Conservation (phyloP, 2,113 vertebrate genomes). For the Columbina picui region DNA sequence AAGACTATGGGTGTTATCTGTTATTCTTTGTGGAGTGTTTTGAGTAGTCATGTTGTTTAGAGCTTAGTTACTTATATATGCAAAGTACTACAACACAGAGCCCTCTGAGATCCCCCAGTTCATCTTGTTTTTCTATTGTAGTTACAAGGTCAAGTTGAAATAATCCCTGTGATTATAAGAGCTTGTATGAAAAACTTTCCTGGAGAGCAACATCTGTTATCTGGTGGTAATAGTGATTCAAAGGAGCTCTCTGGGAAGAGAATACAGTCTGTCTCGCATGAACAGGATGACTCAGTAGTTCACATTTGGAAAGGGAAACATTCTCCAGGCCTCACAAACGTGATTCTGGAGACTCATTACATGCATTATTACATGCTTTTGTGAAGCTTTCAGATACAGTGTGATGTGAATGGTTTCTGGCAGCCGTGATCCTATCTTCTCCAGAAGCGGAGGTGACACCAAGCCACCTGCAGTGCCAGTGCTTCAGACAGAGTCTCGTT, state of each 20-base stretch:
- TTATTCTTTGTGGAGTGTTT: not conserved
- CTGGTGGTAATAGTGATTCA: conserved; percentile 37
- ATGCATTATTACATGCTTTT: not conserved
- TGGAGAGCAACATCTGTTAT: conserved; percentile 70
- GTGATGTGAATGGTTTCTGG: not conserved
- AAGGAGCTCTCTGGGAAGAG: conserved; percentile 54
- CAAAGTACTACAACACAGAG: not conserved
- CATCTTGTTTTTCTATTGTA: not conserved
- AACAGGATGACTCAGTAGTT: conserved; percentile 54
- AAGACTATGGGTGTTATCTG: not conserved
- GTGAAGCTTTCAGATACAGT: not conserved
- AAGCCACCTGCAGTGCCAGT: not conserved
- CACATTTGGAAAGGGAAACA: conserved; percentile 24
- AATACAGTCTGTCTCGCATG: conserved; percentile 35
- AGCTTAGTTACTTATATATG: not conserved
- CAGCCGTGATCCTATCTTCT: not conserved
- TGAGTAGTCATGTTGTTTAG: not conserved
- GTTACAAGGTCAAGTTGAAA: conserved; percentile 40
- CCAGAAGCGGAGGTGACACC: not conserved
- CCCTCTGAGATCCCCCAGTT: not conserved
- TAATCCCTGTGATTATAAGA: conserved; percentile 11
- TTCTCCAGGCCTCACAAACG: conserved; percentile 30
- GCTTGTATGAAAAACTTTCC: conserved; percentile 42
- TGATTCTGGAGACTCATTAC: conserved; percentile 33
- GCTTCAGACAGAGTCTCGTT: not conserved